phyloP scores from a whole-genome alignment of 2,797 vertebrate species.

The Esox masquinongy region DNA sequence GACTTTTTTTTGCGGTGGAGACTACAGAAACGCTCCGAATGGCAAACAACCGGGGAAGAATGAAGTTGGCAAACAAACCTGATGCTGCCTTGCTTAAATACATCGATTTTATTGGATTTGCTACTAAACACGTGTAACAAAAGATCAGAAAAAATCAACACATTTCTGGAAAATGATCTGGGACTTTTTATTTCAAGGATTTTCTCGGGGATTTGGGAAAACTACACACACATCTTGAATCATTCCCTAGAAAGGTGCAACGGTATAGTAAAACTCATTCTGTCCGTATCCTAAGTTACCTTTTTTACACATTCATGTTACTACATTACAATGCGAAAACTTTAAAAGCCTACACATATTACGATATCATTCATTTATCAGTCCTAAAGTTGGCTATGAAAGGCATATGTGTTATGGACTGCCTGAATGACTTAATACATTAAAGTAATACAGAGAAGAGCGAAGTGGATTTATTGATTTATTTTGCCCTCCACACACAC shows the following conservation, averaged over 20 bases:
- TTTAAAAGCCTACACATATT: not conserved
- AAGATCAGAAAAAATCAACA: slow-evolving; percentile 16
- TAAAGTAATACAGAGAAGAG: not conserved
- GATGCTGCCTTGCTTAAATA: not conserved
- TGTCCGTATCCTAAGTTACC: not conserved
- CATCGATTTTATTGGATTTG: not conserved
- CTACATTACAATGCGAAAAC: not conserved
- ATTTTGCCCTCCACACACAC: not conserved
- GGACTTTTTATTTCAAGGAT: not conserved
- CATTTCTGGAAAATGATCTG: not conserved
- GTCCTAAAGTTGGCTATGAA: not conserved
- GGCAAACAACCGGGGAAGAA: slow-evolving; percentile 4
- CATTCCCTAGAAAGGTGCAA: slow-evolving; percentile 6
- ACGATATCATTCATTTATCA: not conserved
- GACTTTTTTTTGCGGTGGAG: not conserved
- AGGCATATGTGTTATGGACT: not conserved
- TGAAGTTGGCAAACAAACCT: not conserved
- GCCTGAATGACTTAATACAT: not conserved
- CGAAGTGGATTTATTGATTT: not conserved
- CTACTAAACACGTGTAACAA: slow-evolving; percentile 8
- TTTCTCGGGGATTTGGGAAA: slow-evolving; percentile 29
- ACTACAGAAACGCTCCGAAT: slow-evolving; percentile 4
- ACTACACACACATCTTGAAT: slow-evolving; percentile 37
- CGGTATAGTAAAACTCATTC: slow-evolving; percentile 24
- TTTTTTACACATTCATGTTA: not conserved